Percentiles rank a stretch among this genome's conserved stretches.
phyloP scores from a whole-genome alignment of 2,113 vertebrate genomes.

The Mugil cephalus region DNA sequence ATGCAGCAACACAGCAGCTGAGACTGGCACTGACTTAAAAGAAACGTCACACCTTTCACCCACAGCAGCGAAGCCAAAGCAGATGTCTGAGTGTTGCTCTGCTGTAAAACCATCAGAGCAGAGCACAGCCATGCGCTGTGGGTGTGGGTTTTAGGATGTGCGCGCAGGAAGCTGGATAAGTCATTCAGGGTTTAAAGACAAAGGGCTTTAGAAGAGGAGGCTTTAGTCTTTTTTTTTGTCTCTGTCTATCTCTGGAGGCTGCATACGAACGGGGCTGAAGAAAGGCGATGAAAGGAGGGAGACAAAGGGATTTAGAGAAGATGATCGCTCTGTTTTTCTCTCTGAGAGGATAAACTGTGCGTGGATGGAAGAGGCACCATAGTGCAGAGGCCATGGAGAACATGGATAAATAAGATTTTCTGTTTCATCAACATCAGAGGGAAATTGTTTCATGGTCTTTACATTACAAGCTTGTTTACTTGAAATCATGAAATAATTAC shows the following conservation, averaged over 20 bases:
- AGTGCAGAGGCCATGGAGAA: not conserved
- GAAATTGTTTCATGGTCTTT: not conserved
- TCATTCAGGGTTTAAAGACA: constrained; percentile 56
- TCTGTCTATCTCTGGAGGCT: constrained; percentile 45
- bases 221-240: constrained; percentile 36
- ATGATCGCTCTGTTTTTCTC: constrained; percentile 32
- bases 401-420: constrained; percentile 17
- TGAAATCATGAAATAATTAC: constrained; percentile 1
- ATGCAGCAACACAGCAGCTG: constrained; percentile 37
- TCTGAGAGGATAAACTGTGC: constrained; percentile 27
- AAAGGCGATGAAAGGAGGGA: constrained; percentile 36
- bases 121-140: constrained; percentile 10
- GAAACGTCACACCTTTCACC: constrained; percentile 49
- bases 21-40: constrained; percentile 47
- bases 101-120: constrained; percentile 36
- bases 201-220: constrained; percentile 52
- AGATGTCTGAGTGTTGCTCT: constrained; percentile 33
- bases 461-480: constrained; percentile 6
- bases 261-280: constrained; percentile 33
- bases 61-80: constrained; percentile 37
- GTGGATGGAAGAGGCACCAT: not conserved
- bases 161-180: constrained; percentile 32
- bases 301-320: constrained; percentile 49
- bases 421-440: constrained; percentile 1
- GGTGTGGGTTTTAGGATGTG: constrained; percentile 23